Percentiles rank a stretch among this genome's conserved stretches.
Evolutionary conservation across 2,113 vertebrate genomes (phyloP).

Genomic region (Chrysochloris asiatica): DNA sequence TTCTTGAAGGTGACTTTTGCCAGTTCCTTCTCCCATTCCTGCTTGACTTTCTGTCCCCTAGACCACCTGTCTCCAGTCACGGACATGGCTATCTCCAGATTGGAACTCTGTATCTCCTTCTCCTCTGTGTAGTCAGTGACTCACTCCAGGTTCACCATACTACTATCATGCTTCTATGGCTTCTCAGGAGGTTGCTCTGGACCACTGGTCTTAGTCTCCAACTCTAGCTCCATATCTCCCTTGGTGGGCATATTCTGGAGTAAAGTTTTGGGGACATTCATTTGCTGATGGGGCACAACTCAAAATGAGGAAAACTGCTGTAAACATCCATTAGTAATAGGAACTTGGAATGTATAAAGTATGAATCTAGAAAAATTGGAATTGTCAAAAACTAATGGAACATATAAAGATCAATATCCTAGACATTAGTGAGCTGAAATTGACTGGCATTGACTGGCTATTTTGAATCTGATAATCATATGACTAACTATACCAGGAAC

Average conservation of each 20-base stretch:
- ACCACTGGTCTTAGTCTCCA: slow-evolving; percentile 95
- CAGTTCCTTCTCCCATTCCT: slow-evolving; percentile 97
- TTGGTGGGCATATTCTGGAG: slow-evolving; percentile 94
- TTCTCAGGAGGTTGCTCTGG: slow-evolving; percentile 93
- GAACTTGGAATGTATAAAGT: not conserved
- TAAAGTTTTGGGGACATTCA: too few species aligned
- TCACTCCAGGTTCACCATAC: slow-evolving; percentile 94
- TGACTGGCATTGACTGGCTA: too few species aligned
- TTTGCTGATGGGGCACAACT: too few species aligned
- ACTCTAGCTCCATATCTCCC: slow-evolving; percentile 94
- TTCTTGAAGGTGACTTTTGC: slow-evolving; percentile 99
- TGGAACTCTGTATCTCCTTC: slow-evolving; percentile 97
- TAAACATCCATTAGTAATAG: not conserved
- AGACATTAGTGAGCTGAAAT: too few species aligned
- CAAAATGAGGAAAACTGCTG: not conserved
- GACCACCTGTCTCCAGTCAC: slow-evolving; percentile 97
- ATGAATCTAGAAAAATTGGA: not conserved
- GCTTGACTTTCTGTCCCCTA: slow-evolving; percentile 97
- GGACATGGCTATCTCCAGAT: slow-evolving; percentile 97
- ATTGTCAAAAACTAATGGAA: not conserved
- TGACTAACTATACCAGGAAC: not conserved
- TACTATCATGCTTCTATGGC: slow-evolving; percentile 96
- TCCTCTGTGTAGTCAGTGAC: slow-evolving; percentile 98
- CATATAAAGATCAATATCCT: too few species aligned
- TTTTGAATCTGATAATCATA: too few species aligned